Evolutionary conservation across 2,797 vertebrate genomes (phyloP).

Genomic region (Fistularia tabacaria): DNA sequence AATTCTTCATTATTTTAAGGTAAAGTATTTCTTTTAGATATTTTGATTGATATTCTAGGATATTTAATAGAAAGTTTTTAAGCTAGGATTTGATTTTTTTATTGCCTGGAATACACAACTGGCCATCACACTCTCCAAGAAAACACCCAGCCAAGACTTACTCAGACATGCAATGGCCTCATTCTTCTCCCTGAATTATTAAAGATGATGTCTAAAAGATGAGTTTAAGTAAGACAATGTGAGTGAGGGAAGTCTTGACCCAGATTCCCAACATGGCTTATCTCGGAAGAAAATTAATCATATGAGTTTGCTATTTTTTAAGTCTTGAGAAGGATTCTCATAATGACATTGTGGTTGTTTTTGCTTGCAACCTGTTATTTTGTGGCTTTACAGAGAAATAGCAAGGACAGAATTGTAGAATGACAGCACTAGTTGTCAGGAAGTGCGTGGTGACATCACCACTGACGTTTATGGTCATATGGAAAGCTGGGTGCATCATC

Average conservation of each 20-base stretch:
- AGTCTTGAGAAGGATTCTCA: constrained; percentile 16
- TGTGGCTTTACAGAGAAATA: constrained; percentile 12
- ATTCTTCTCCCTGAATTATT: constrained; percentile 29
- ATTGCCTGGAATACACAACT: background rate
- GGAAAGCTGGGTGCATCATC: constrained; percentile 6
- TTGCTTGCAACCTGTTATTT: constrained; percentile 15
- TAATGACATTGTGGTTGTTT: constrained; percentile 18
- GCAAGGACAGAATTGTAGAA: constrained; percentile 7
- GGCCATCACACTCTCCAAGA: background rate
- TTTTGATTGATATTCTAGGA: too few relatives aligned
- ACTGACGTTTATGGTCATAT: constrained; percentile 3
- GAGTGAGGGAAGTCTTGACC: constrained; percentile 28
- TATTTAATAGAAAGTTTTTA: too few relatives aligned
- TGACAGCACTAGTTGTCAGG: constrained; percentile 10
- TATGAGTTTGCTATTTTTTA: constrained; percentile 35
- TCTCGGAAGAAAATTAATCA: constrained; percentile 23
- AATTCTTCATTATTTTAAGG: too few relatives aligned
- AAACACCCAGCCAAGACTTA: constrained; percentile 5
- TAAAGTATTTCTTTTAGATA: too few relatives aligned
- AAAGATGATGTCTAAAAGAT: constrained; percentile 30
- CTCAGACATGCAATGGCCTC: constrained; percentile 20
- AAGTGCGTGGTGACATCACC: constrained; percentile 7
- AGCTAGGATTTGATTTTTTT: background rate
- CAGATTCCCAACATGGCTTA: constrained; percentile 34
- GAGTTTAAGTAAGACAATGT: constrained; percentile 30